Conservation (phyloP, 2,888 invertebrate species). For the Ptychoptera albimana region DNA sequence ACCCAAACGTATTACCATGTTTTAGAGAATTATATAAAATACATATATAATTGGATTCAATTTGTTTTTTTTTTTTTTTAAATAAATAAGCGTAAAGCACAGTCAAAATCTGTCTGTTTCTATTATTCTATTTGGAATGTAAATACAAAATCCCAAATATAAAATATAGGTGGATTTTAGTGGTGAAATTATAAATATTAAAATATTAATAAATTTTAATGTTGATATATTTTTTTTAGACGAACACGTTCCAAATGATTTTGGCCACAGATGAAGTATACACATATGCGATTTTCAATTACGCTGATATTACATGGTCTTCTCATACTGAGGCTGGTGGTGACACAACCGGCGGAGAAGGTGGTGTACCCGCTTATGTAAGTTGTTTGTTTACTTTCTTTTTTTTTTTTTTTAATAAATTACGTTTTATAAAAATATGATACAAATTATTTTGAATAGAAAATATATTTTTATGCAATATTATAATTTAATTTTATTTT, state of each 20-base stretch:
- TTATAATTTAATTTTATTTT: neutral
- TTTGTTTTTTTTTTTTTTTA: too few species aligned
- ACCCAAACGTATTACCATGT: too few species aligned
- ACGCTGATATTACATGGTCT: constrained; percentile 79
- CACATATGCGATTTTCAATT: constrained; percentile 92
- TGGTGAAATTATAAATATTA: neutral
- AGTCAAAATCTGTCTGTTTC: too few species aligned
- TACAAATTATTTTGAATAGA: neutral
- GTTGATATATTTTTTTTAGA: constrained; percentile 35
- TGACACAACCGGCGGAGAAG: constrained; percentile 72
- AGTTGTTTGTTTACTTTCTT: too few species aligned
- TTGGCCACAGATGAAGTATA: constrained; percentile 85
- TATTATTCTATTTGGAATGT: too few species aligned
- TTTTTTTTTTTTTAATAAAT: too few species aligned
- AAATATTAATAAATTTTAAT: constrained; percentile 2
- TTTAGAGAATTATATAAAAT: too few species aligned
- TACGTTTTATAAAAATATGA: neutral
- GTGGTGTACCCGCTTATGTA: constrained; percentile 75
- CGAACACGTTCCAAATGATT: constrained; percentile 91
- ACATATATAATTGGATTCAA: too few species aligned
- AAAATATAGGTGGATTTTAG: too few species aligned
- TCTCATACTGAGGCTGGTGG: constrained; percentile 84
- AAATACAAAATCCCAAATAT: too few species aligned
- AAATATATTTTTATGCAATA: neutral
- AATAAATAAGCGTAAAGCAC: too few species aligned